A percentile compares a stretch with the other conserved stretches of the same genome.
Conservation (phyloP, 2,113 vertebrate species). For the Ranitomeya imitator region DNA sequence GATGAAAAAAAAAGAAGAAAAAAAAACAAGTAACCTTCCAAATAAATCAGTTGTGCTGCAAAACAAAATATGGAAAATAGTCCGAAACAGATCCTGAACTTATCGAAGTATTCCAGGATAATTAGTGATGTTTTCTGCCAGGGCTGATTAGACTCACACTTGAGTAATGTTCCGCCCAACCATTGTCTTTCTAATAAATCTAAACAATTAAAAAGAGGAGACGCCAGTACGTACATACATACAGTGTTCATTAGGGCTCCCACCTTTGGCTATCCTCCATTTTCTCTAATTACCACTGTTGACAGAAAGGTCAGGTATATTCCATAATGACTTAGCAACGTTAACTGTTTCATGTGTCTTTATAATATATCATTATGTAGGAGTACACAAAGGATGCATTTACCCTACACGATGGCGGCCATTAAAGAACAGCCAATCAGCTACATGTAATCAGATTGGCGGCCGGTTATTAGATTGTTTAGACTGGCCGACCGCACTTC, state of each 20-base stretch:
- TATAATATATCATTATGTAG: not conserved
- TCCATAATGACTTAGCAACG: not conserved
- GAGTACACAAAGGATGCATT: no score
- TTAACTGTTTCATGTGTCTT: not conserved
- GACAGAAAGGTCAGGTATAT: not conserved
- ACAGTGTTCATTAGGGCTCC: conserved; percentile 31
- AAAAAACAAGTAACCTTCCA: not conserved
- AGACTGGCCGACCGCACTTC: no score
- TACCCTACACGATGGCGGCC: no score
- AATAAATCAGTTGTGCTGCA: not conserved
- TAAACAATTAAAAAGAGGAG: conserved; percentile 28
- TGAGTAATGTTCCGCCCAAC: conserved; percentile 34
- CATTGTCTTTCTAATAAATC: conserved; percentile 40
- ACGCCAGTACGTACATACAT: not conserved
- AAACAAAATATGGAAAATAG: not conserved
- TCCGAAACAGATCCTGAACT: not conserved
- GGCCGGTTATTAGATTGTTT: no score
- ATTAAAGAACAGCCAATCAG: no score
- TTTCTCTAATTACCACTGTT: conserved; percentile 26
- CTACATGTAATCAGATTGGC: no score
- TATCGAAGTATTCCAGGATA: not conserved
- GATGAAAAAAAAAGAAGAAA: not conserved
- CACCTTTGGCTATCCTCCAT: conserved; percentile 35
- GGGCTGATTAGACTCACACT: not conserved
- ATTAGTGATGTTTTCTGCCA: conserved; percentile 4